phyloP scores from a whole-genome alignment of 2,888 invertebrate genomes.

The Adelognathus sp. region DNA sequence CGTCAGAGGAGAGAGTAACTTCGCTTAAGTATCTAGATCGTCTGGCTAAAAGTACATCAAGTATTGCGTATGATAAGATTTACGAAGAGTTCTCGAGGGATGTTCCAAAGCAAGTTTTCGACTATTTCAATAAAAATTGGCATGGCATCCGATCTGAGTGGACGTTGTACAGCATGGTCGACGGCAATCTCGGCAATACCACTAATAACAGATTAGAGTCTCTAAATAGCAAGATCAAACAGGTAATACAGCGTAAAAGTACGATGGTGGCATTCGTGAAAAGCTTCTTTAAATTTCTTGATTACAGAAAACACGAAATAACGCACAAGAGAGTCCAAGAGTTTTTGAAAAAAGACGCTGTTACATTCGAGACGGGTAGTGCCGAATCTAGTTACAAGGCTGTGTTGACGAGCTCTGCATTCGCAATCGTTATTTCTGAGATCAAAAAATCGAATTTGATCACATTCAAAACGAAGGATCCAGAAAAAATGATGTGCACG shows the following conservation, averaged over 20 bases:
- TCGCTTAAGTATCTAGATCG: constrained; percentile 27
- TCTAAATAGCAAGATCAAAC: constrained; percentile 48
- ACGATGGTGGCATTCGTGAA: constrained; percentile 37
- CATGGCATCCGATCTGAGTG: constrained; percentile 55
- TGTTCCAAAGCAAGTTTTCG: constrained; percentile 31
- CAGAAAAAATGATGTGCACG: too few species aligned
- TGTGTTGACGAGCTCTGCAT: not conserved
- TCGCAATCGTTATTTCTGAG: constrained; percentile 1
- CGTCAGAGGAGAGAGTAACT: constrained; percentile 1
- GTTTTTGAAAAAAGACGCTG: not conserved
- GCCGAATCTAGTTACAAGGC: not conserved
- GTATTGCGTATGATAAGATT: constrained; percentile 17
- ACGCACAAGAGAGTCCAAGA: constrained; percentile 4
- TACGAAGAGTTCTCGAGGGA: constrained; percentile 17
- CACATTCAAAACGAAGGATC: too few species aligned
- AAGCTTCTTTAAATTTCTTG: constrained; percentile 47
- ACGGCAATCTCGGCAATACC: constrained; percentile 47
- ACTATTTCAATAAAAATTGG: constrained; percentile 59
- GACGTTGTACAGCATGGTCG: constrained; percentile 41
- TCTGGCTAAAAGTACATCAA: constrained; percentile 34
- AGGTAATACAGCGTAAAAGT: constrained; percentile 29
- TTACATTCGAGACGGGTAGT: not conserved
- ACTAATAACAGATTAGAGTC: constrained; percentile 56
- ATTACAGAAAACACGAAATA: constrained; percentile 24
- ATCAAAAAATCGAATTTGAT: not conserved